Conservation (phyloP, 2,113 vertebrate species). For the Eretmochelys imbricata region DNA sequence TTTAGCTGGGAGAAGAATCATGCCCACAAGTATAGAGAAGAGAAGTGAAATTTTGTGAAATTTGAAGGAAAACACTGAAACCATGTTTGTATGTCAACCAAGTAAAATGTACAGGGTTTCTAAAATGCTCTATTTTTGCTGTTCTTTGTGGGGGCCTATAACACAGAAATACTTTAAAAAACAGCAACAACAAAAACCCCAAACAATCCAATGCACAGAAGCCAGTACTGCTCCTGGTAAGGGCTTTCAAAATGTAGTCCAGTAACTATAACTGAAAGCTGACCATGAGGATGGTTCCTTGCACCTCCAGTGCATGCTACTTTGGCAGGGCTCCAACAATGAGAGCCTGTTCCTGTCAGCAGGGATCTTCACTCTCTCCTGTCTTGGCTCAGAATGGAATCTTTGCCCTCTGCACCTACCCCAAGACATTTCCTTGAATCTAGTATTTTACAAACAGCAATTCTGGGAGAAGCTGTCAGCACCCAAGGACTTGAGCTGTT, state of each 20-base stretch:
- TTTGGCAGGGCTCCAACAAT: background rate
- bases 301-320: background rate
- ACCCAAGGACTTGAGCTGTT: too few species aligned
- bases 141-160: slow-evolving; percentile 33
- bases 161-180: slow-evolving; percentile 30
- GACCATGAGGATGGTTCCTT: background rate
- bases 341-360: background rate
- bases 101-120: slow-evolving; percentile 15
- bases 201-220: background rate
- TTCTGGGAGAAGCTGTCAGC: background rate
- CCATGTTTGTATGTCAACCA: background rate
- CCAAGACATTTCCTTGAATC: background rate
- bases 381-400: background rate
- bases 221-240: background rate
- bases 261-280: background rate
- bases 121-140: background rate
- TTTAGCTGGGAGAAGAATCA: slow-evolving; percentile 45
- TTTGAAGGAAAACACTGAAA: slow-evolving; percentile 46
- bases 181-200: background rate
- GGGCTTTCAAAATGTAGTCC: background rate
- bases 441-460: background rate
- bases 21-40: background rate
- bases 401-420: background rate
- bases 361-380: background rate
- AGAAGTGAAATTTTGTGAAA: slow-evolving; percentile 8